Conservation (phyloP, 2,888 invertebrate genomes). For the Tetropium fuscum region DNA sequence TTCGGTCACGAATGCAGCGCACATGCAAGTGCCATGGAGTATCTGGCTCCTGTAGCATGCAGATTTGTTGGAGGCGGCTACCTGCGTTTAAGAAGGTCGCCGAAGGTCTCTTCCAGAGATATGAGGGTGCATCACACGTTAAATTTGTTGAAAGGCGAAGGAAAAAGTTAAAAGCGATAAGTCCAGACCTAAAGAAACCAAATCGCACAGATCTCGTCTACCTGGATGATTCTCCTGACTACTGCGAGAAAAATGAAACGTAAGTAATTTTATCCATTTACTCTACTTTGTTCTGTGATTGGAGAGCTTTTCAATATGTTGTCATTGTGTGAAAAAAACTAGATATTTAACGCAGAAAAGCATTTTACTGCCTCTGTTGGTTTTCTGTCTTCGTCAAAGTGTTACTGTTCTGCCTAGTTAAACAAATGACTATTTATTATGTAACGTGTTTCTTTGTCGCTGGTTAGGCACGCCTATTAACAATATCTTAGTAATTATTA, state of each 20-base stretch:
- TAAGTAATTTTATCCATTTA: constrained; percentile 65
- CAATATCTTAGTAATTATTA: too few relatives aligned
- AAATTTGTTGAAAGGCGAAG: constrained; percentile 75
- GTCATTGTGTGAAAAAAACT: too few relatives aligned
- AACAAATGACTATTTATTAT: too few relatives aligned
- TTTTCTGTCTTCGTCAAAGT: too few relatives aligned
- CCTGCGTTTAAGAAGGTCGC: constrained; percentile 83
- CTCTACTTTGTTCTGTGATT: background rate
- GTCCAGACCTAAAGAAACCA: constrained; percentile 85
- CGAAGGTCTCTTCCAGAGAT: constrained; percentile 80
- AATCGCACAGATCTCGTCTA: constrained; percentile 92
- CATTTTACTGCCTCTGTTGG: too few relatives aligned
- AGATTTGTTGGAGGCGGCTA: constrained; percentile 91
- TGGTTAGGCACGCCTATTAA: too few relatives aligned
- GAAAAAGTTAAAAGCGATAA: constrained; percentile 78
- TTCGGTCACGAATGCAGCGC: constrained; percentile 83
- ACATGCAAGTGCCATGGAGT: constrained; percentile 96
- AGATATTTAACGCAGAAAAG: too few relatives aligned
- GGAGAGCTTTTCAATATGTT: too few relatives aligned
- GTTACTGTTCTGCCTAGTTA: too few relatives aligned
- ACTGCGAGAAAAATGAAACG: constrained; percentile 88
- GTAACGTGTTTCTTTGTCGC: too few relatives aligned
- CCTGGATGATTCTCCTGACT: constrained; percentile 91
- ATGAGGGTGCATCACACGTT: constrained; percentile 90
- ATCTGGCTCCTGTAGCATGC: constrained; percentile 91